phyloP scores from a whole-genome alignment of 2,888 invertebrate genomes.

The Mimas tiliae region DNA sequence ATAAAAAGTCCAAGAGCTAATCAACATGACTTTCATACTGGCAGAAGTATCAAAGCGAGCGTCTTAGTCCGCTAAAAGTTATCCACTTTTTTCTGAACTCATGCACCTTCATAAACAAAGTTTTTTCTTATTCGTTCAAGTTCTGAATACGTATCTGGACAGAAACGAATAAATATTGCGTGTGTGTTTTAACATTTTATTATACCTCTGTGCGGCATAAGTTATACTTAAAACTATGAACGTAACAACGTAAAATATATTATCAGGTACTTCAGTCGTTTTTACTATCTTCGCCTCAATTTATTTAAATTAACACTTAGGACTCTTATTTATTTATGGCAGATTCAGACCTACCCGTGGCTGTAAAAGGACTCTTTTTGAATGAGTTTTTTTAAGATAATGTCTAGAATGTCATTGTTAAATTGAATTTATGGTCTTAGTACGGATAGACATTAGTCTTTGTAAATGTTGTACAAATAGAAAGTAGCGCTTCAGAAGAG shows the following conservation, averaged over 20 bases:
- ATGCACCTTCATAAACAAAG: slow-evolving; percentile 50
- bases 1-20: slow-evolving; percentile 70
- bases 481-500: not conserved
- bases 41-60: slow-evolving; percentile 70
- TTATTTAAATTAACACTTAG: not conserved
- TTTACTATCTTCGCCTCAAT: not conserved
- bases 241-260: not conserved
- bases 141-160: slow-evolving; percentile 43
- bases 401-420: not conserved
- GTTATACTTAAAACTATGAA: not conserved
- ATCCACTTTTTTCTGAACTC: slow-evolving; percentile 51
- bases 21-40: slow-evolving; percentile 73
- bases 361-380: not conserved
- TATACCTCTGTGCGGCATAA: not conserved
- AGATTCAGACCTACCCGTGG: not conserved
- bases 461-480: not conserved
- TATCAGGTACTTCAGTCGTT: not conserved
- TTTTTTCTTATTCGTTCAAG: slow-evolving; percentile 56
- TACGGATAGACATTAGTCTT: not conserved
- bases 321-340: not conserved
- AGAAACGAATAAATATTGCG: slow-evolving; percentile 27
- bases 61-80: slow-evolving; percentile 64
- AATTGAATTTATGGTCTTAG: not conserved
- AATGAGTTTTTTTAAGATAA: not conserved
- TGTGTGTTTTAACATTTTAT: slow-evolving; percentile 12